Base-by-base conservation (phyloP, 2,113 vertebrate species). In the Phaethornis superciliosus region DNA sequence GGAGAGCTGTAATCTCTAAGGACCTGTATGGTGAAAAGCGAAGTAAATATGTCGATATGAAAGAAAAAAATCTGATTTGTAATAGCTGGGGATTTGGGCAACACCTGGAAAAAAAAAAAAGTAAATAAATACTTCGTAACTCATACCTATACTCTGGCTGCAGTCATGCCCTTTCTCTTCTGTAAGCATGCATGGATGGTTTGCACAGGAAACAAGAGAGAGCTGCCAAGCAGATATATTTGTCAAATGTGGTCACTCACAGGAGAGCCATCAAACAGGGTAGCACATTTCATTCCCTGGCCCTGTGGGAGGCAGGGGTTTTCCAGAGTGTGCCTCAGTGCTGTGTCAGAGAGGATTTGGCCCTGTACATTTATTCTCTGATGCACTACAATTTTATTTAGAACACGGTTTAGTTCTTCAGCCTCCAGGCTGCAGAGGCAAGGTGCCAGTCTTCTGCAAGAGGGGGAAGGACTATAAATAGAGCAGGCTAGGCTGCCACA, bases 391-490 rank as follows among this genome's bases (percentile, higher is more conserved):
- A 63, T 52, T 89, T 92, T 91, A 95, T 95, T 96, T 95, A 92
- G 91, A 82, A 72, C 67, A 21, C 15, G 1, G 79, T 72, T 65
- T 32, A 97, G 96, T 65, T 96, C 94, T 58, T 95, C 93, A 23
- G 93, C 95, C 92, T 94, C 58, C 47, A 97, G 81, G 83, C 97
- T 44, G 96, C 97, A 62, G 95, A 96, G 92, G 97, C 94, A 88
- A 83, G 96, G 96, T 97, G 97, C 94, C 96, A 95, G 96, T 94
- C 97, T 94, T 84, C 94, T 95, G 93, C 96, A 83, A 96, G 92
- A 63, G 83, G 95, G 7, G 85, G 93, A 84, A 94, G 80, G 84
- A 88, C 90, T 82, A 96, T 95, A 97, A 97, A 98, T 96, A 96
- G 98, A 96, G 97, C 97, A 93, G 96, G 90, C 96, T 63, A 28